Evolutionary conservation across 1,140 invertebrate genomes (phyloP), one percentile per base, ranked within the genome.

Genomic region (Panagrolaimus sp.): DNA sequence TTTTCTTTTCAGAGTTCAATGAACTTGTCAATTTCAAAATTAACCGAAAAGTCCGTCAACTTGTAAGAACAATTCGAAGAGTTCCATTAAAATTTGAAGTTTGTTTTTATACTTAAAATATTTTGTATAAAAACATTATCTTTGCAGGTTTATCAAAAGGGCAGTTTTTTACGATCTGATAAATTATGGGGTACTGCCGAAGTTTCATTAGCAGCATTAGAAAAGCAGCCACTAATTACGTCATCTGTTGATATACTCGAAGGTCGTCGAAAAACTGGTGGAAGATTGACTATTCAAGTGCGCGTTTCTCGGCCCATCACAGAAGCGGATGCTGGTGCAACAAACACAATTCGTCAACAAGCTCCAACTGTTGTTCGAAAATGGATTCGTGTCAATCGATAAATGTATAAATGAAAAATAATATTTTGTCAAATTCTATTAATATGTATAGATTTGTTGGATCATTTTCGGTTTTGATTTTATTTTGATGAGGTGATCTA

Each of bases 371-470:
- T 57, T 9, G 9, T 11, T 9, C 20, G 27, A 11, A 20, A 57
- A 25, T 57, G 51, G 51, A 16, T 57, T 57, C 51, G 51, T 11
- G 27, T 57, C 51, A 27, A 57, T 20, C 51, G 51, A 57, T 57
- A 57, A 57, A 20, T 57, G 31, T 38, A 4, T 38, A 38, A 4
- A 38, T 38, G 31, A 38, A 38, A 38, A 2, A 7, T 38, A 4
- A 38, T 38, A 38, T 7, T 38, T 38, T 7, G 7, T 38, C 31
- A 7, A 4, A 38, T 38, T 38, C 7, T 4, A 38, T 38, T 38
- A 38, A n/a, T 38, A 4, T 38, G 31, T 38, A 38, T 38, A 38
- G 31, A 38, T 38, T 38, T 38, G 2, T 38, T 38, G 2, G 2
- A 4, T 38, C 31, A 38, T 2, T 38, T 2, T 38, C 7, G 31